A percentile compares a stretch with the other conserved stretches of the same genome.
Conservation (phyloP, 23 tunicate species). For the Ascidia mentula region DNA sequence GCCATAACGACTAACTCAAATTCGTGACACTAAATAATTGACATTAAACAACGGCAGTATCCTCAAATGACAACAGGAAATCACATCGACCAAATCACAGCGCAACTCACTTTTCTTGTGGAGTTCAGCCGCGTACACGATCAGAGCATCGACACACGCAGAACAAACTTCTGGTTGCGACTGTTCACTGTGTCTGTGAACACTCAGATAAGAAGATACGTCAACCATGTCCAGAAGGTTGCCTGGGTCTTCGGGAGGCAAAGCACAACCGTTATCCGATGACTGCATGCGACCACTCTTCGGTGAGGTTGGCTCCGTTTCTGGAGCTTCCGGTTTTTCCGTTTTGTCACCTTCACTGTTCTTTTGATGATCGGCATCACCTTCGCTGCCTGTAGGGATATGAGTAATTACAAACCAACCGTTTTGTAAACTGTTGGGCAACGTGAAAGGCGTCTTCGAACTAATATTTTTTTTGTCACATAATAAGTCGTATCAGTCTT, state of each 20-base stretch:
- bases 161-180: slow-evolving; percentile 52
- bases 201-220: slow-evolving; percentile 40
- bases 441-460: too few relatives aligned
- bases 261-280: not conserved
- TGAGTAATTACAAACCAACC: too few relatives aligned
- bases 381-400: not conserved
- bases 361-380: not conserved
- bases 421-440: too few relatives aligned
- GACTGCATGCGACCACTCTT: not conserved
- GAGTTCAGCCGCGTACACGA: slow-evolving; percentile 84
- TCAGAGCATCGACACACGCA: slow-evolving; percentile 77
- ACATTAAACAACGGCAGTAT: too few relatives aligned
- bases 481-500: too few relatives aligned
- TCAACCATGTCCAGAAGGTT: slow-evolving; percentile 61
- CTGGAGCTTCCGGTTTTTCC: not conserved
- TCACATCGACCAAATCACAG: not conserved
- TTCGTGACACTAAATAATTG: too few relatives aligned
- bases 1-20: too few relatives aligned
- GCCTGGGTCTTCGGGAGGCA: slow-evolving; percentile 76
- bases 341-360: not conserved
- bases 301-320: not conserved
- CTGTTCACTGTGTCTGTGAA: slow-evolving; percentile 37
- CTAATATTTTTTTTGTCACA: too few relatives aligned
- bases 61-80: too few relatives aligned
- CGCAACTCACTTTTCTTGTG: slow-evolving; percentile 63